Percentiles rank a stretch among this genome's conserved stretches.
Conservation (phyloP, 2,113 vertebrate species). For the Pagrus major region DNA sequence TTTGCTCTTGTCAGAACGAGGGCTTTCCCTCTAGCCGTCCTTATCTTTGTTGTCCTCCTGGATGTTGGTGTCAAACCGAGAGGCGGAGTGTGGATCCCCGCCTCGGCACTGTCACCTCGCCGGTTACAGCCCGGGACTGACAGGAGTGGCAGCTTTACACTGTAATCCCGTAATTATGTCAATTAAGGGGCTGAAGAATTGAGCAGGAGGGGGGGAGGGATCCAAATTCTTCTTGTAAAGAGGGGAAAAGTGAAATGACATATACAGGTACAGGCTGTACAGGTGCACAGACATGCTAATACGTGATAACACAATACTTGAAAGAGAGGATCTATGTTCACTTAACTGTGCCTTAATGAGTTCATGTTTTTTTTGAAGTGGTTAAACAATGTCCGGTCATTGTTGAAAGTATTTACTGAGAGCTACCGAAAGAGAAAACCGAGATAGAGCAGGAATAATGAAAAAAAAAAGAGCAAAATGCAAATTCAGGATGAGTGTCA, state of each 20-base stretch:
- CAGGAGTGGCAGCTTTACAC: conserved; percentile 74
- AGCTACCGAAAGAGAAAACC: conserved; percentile 18
- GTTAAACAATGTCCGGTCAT: conserved; percentile 18
- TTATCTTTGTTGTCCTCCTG: conserved; percentile 83
- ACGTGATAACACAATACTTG: background rate
- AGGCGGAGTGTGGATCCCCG: conserved; percentile 61
- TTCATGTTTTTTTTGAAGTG: conserved; percentile 16
- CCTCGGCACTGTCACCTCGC: conserved; percentile 69
- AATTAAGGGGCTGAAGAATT: conserved; percentile 73
- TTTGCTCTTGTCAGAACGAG: conserved; percentile 79
- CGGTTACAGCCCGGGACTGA: conserved; percentile 62
- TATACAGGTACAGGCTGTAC: conserved; percentile 10
- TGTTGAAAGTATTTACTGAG: background rate
- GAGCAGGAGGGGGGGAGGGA: conserved; percentile 46
- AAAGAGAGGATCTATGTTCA: background rate
- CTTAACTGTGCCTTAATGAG: conserved; percentile 19
- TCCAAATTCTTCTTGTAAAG: conserved; percentile 55
- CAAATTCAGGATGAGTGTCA: conserved; percentile 73
- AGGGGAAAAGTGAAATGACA: conserved; percentile 39
- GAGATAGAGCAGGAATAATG: conserved; percentile 31
- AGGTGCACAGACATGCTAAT: conserved; percentile 18
- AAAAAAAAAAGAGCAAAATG: conserved; percentile 47
- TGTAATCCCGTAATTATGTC: conserved; percentile 84
- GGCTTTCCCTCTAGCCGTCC: conserved; percentile 75
- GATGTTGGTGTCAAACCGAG: conserved; percentile 76